Evolutionary conservation across 37 sponge, comb jelly and placozoan genomes (phyloP).

Genomic region (Oscarella lobularis): DNA sequence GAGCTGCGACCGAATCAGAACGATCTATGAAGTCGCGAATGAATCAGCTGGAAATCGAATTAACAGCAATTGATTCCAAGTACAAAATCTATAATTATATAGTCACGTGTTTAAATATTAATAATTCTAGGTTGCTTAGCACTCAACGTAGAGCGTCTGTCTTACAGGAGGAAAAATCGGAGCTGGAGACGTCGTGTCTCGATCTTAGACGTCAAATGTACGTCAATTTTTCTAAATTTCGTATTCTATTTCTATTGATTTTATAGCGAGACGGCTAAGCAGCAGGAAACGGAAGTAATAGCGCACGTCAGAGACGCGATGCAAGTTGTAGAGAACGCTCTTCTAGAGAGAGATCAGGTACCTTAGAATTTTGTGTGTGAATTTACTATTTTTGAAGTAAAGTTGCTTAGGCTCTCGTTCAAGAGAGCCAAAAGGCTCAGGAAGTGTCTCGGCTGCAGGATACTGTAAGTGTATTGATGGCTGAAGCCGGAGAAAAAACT

Average conservation of each 20-base stretch:
- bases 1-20: background rate
- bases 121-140: background rate
- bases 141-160: background rate
- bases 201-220: background rate
- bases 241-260: background rate
- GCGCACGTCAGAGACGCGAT: constrained; percentile 80
- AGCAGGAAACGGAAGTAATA: constrained; percentile 48
- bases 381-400: background rate
- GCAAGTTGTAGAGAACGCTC: constrained; percentile 64
- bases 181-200: background rate
- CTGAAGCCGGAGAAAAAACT: constrained; percentile 69
- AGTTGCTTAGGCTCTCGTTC: constrained; percentile 35
- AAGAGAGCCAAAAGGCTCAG: constrained; percentile 40
- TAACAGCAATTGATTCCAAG: background rate
- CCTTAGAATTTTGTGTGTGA: background rate
- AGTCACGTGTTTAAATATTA: no score
- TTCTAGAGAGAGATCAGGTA: constrained; percentile 82
- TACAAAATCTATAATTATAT: background rate
- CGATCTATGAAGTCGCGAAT: background rate
- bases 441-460: constrained; percentile 49
- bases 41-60: background rate
- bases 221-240: background rate
- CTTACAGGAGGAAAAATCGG: background rate
- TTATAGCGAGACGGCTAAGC: constrained; percentile 24
- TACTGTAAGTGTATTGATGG: constrained; percentile 34